A percentile compares a stretch with the other conserved stretches of the same genome.
phyloP scores from a whole-genome alignment of 2,888 invertebrate species.

The Acrocyrtus sp. region DNA sequence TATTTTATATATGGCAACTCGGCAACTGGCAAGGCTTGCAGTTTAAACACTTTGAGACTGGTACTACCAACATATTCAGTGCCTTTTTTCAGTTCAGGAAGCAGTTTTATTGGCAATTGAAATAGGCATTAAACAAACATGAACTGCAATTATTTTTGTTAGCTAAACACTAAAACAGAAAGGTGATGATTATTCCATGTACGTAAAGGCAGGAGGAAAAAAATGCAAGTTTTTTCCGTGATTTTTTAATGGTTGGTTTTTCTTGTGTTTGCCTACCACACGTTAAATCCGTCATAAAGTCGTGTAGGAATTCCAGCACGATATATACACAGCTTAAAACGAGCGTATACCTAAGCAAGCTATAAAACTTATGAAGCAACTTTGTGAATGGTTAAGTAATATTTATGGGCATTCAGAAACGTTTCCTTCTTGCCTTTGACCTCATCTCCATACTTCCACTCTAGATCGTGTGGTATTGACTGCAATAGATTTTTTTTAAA shows the following conservation, averaged over 20 bases:
- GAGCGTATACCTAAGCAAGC: background rate
- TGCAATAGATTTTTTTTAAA: slow-evolving; percentile 19
- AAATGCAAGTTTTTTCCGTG: slow-evolving; percentile 1
- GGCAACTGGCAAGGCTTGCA: no score
- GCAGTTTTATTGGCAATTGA: background rate
- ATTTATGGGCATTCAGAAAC: background rate
- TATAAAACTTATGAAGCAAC: no score
- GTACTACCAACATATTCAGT: no score
- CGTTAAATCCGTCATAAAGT: background rate
- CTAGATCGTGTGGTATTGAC: background rate
- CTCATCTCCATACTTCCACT: slow-evolving; percentile 11
- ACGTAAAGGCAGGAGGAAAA: no score
- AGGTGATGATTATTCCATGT: no score
- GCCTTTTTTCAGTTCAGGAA: no score
- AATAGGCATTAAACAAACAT: background rate
- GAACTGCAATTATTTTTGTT: slow-evolving; percentile 1
- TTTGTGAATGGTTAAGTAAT: background rate
- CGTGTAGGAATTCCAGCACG: background rate
- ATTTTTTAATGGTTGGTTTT: background rate
- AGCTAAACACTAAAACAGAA: slow-evolving; percentile 7
- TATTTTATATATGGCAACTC: no score
- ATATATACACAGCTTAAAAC: no score
- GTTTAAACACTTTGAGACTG: no score
- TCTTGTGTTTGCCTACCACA: background rate
- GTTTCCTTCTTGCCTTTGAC: slow-evolving; percentile 19